Evolutionary conservation across 2,797 vertebrate species (phyloP).

Genomic region (Hylomyscus alleni): DNA sequence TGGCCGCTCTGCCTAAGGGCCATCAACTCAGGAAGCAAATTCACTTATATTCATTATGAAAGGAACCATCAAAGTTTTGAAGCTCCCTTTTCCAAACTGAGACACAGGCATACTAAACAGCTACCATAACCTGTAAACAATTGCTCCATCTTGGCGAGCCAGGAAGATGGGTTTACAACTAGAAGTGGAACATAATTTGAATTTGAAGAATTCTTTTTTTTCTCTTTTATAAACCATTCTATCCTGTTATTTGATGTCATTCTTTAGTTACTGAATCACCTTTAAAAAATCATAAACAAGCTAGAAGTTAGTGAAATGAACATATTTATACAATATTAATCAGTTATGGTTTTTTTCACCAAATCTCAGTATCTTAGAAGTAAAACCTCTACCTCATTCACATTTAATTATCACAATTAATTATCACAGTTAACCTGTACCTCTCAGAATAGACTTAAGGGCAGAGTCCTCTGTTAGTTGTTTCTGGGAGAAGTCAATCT

Average conservation of each 20-base stretch:
- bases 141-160: neutral
- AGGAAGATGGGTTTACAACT: neutral
- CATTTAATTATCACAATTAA: neutral
- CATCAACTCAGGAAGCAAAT: neutral
- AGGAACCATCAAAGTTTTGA: neutral
- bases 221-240: neutral
- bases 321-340: slow-evolving; percentile 32
- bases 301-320: slow-evolving; percentile 10
- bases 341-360: slow-evolving; percentile 1
- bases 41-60: neutral
- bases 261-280: neutral
- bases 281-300: neutral
- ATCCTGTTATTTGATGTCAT: neutral
- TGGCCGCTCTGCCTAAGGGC: neutral
- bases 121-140: neutral
- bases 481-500: neutral
- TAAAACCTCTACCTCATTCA: slow-evolving; percentile 28
- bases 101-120: neutral
- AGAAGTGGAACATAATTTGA: neutral
- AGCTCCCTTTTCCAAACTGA: neutral
- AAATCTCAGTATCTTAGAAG: neutral
- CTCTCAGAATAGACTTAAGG: neutral
- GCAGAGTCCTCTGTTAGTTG: neutral
- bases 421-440: neutral
- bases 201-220: neutral